Conservation (phyloP, 2,888 invertebrate species). For the Sussaba pulchella region DNA sequence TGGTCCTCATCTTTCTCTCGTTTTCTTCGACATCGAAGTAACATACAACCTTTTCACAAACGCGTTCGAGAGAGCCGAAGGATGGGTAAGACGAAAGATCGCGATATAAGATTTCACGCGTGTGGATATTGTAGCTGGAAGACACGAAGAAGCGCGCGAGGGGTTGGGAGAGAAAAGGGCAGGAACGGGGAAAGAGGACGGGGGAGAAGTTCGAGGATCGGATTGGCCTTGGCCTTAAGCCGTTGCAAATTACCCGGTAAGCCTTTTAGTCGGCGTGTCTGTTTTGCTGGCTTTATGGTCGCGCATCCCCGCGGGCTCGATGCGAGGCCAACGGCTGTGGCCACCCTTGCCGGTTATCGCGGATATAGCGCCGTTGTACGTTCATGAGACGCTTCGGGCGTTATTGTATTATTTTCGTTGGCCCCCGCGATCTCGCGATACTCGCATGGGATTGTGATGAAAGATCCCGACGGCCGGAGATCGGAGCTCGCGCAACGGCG, state of each 20-base stretch:
- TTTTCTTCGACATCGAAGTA: constrained; percentile 54
- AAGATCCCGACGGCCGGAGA: constrained; percentile 53
- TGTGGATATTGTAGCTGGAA: constrained; percentile 60
- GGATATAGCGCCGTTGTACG: constrained; percentile 7
- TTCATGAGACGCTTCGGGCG: constrained; percentile 37
- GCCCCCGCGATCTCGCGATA: constrained; percentile 13
- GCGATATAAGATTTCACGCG: constrained; percentile 80
- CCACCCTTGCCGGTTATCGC: constrained; percentile 4
- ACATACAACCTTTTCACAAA: constrained; percentile 33
- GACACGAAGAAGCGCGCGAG: constrained; percentile 41
- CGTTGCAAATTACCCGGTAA: constrained; percentile 83
- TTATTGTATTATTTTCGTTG: constrained; percentile 57
- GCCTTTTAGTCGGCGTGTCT: constrained; percentile 81
- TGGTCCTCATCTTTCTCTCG: constrained; percentile 43
- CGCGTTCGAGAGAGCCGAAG: constrained; percentile 55
- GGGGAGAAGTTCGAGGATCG: constrained; percentile 74
- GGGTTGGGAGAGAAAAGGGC: constrained; percentile 19
- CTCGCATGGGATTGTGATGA: constrained; percentile 20
- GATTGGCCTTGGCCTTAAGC: constrained; percentile 82
- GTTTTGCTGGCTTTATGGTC: constrained; percentile 74
- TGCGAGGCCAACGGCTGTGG: constrained; percentile 25
- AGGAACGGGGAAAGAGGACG: too few relatives aligned
- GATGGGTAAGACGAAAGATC: constrained; percentile 43
- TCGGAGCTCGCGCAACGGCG: constrained; percentile 18
- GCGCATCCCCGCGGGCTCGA: constrained; percentile 32